These are phyloP conservation scores for Phocoena sinus DNA, from an alignment of 2,113 vertebrate genomes.

Conservation along the genomic window DNA sequence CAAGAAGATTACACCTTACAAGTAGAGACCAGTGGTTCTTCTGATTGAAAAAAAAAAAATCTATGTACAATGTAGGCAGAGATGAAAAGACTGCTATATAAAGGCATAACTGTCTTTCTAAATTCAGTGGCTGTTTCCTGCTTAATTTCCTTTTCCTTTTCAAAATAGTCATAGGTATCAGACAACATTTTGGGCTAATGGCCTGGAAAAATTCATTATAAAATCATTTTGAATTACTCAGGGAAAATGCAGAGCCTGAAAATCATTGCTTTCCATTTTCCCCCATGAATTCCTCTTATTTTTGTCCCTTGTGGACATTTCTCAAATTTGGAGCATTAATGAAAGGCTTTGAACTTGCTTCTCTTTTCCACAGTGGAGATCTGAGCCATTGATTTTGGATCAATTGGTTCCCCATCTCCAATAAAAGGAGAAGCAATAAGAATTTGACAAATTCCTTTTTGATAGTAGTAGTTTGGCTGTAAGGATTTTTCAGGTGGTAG, in stretches of 20 bases:
- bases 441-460: constrained; percentile 26
- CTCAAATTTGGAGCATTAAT: constrained; percentile 35
- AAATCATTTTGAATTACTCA: constrained; percentile 62
- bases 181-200: constrained; percentile 58
- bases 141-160: constrained; percentile 61
- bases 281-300: neutral
- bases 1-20: constrained; percentile 3
- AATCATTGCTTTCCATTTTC: neutral
- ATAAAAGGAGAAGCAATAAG: constrained; percentile 40
- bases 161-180: constrained; percentile 55
- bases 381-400: constrained; percentile 46
- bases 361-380: neutral
- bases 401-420: neutral
- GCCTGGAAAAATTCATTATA: constrained; percentile 61
- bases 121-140: constrained; percentile 30
- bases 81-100: constrained; percentile 1
- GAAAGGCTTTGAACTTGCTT: constrained; percentile 47
- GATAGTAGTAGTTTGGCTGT: constrained; percentile 23
- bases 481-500: constrained; percentile 36
- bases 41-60: neutral
- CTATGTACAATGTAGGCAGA: neutral
- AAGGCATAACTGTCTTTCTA: constrained; percentile 10
- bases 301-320: constrained; percentile 36
- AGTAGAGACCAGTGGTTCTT: neutral
- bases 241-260: constrained; percentile 26